Conservation (phyloP, 2,113 vertebrate species). For the Apteryx owenii region DNA sequence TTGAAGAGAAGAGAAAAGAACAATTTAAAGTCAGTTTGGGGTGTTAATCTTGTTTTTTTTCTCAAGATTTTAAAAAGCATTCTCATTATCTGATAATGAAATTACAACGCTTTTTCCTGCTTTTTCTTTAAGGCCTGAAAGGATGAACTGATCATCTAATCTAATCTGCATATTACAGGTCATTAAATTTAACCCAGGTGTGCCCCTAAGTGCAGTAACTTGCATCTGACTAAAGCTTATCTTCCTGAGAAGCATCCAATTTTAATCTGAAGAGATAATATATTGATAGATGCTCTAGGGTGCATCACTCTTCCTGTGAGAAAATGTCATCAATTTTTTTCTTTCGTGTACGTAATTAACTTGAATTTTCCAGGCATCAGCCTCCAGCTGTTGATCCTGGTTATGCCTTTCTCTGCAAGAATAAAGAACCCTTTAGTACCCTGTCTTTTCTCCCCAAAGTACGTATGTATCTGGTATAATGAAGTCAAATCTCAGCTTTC, state of each 20-base stretch:
- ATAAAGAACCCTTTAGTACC: background rate
- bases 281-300: background rate
- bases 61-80: background rate
- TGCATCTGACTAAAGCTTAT: background rate
- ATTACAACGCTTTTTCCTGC: background rate
- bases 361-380: background rate
- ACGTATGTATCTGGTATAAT: background rate
- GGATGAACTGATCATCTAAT: background rate
- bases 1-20: background rate
- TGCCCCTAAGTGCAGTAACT: too few species aligned
- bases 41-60: background rate
- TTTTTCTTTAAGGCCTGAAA: background rate
- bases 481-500: background rate
- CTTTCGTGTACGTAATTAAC: background rate
- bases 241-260: background rate
- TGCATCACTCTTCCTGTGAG: too few species aligned
- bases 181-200: background rate
- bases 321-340: too few species aligned
- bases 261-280: background rate
- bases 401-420: background rate
- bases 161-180: background rate
- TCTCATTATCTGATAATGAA: background rate
- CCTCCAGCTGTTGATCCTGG: background rate
- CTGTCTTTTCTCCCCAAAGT: too few species aligned
- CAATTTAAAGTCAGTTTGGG: background rate